phyloP scores from a whole-genome alignment of 2,797 vertebrate species.

The Danio jaintianensis region DNA sequence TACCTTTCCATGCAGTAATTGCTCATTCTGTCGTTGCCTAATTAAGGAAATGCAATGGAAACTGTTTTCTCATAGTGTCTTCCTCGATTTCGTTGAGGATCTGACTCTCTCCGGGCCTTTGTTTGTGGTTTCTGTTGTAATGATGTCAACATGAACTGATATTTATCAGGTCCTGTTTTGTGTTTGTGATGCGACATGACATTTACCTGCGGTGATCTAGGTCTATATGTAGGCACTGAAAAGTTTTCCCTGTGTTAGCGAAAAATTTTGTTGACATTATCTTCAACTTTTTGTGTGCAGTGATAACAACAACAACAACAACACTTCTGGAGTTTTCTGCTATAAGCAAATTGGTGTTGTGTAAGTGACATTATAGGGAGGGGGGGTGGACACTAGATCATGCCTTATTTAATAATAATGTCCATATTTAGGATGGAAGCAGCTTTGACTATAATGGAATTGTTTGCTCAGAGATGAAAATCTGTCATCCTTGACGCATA shows the following conservation, averaged over 20 bases:
- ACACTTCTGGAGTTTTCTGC: neutral
- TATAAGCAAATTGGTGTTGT: neutral
- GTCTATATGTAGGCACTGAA: neutral
- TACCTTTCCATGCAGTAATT: neutral
- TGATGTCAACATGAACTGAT: constrained; percentile 13
- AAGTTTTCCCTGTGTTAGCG: neutral
- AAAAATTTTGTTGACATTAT: neutral
- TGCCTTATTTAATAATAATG: neutral
- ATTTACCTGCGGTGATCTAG: neutral
- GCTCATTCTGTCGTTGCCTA: constrained; percentile 22
- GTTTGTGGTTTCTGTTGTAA: neutral
- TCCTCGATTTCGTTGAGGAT: neutral
- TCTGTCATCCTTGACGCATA: neutral
- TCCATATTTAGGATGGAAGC: neutral
- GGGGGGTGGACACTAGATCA: neutral
- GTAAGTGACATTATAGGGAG: neutral
- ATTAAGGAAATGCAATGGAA: constrained; percentile 21
- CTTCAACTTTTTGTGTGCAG: neutral
- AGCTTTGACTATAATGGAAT: neutral
- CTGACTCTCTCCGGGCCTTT: neutral
- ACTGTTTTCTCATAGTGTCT: neutral
- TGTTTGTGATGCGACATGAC: neutral
- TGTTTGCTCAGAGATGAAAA: neutral
- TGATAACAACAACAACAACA: neutral
- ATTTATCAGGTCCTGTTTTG: neutral